phyloP scores from a whole-genome alignment of 2,113 vertebrate genomes.

The Alethe diademata region DNA sequence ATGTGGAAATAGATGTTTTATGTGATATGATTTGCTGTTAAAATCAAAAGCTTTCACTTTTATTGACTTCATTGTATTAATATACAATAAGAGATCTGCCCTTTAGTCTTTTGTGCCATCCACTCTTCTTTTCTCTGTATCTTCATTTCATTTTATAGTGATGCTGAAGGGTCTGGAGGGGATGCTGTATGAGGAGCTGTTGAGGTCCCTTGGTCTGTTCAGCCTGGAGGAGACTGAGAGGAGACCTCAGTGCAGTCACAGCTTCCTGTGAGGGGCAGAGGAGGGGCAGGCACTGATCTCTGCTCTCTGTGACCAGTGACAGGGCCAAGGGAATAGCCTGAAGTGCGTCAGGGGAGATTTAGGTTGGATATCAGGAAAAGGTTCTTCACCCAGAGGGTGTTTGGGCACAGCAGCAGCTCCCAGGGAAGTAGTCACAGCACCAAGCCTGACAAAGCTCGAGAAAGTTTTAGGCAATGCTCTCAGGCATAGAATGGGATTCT shows the following conservation, averaged over 20 bases:
- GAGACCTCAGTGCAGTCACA: not conserved
- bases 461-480: not conserved
- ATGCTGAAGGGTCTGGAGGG: not conserved
- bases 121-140: not conserved
- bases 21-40: not conserved
- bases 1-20: not conserved
- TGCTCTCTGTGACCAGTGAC: not conserved
- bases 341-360: not conserved
- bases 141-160: not conserved
- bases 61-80: not conserved
- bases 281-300: not conserved
- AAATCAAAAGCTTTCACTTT: not conserved
- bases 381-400: not conserved
- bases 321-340: not conserved
- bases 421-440: not conserved
- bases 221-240: not conserved
- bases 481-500: not conserved
- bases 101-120: not conserved
- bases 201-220: not conserved
- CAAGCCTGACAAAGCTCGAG: fast-evolving
- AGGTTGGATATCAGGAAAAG: not conserved
- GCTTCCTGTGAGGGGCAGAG: fast-evolving
- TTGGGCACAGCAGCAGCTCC: fast-evolving
- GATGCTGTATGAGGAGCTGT: not conserved
- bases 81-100: not conserved